A percentile compares a stretch with the other conserved stretches of the same genome.
phyloP scores from a whole-genome alignment of 2,797 vertebrate species.

The Setipinna tenuifilis region DNA sequence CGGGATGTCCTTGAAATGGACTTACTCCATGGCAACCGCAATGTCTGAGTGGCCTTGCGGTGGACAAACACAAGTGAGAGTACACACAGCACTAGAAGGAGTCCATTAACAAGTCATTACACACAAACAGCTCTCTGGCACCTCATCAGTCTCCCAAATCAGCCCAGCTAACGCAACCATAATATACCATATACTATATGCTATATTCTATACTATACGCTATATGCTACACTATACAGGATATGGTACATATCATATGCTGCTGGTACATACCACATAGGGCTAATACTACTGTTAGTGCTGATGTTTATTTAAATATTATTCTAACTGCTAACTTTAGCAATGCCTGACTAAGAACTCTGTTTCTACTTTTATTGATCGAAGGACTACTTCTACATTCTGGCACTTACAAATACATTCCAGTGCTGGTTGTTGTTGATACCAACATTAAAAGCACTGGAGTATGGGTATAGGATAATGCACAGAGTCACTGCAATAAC shows the following conservation, averaged over 20 bases:
- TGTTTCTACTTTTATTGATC: background rate
- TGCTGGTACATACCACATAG: too few relatives aligned
- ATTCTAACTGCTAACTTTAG: background rate
- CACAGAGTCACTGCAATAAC: constrained; percentile 68
- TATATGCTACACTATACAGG: background rate
- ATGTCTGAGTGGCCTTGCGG: constrained; percentile 42
- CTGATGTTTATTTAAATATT: background rate
- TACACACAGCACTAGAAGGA: background rate
- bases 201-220: background rate
- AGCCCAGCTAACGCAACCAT: background rate
- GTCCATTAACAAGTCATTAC: constrained; percentile 10
- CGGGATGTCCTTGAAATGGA: constrained; percentile 39
- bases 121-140: background rate
- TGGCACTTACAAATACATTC: background rate
- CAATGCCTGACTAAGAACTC: background rate
- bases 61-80: background rate
- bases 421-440: background rate
- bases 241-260: too few relatives aligned
- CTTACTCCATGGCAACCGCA: constrained; percentile 16
- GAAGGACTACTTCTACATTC: background rate
- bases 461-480: constrained; percentile 68
- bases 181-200: background rate
- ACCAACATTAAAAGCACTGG: constrained; percentile 28
- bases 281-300: background rate
- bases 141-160: constrained; percentile 6